Evolutionary conservation across 2,888 invertebrate species (phyloP).

Genomic region (Chymomyza fuscimana): DNA sequence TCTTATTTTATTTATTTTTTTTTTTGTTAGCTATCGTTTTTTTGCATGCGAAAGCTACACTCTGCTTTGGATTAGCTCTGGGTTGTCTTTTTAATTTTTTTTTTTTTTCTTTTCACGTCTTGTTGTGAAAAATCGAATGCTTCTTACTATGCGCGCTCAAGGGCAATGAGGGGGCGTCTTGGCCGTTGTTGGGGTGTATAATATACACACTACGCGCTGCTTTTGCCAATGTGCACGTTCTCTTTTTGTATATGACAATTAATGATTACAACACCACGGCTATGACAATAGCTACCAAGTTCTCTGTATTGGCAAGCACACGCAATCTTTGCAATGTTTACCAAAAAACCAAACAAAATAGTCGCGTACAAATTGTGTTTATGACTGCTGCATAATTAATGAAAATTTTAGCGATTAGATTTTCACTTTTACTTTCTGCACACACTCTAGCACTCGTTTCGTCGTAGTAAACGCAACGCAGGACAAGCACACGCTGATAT

Average conservation of each 20-base stretch:
- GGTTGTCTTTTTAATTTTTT: constrained; percentile 11
- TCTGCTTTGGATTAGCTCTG: not conserved
- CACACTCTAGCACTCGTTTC: constrained; percentile 6
- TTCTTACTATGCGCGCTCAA: constrained; percentile 57
- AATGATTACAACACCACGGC: constrained; percentile 61
- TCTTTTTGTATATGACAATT: constrained; percentile 49
- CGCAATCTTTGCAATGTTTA: constrained; percentile 15
- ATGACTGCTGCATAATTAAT: constrained; percentile 62
- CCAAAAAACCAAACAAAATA: constrained; percentile 36
- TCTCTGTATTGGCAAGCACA: not conserved
- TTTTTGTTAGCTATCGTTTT: constrained; percentile 20
- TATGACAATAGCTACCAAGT: constrained; percentile 4
- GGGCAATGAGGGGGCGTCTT: constrained; percentile 69
- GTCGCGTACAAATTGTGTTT: constrained; percentile 9
- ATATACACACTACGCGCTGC: constrained; percentile 25
- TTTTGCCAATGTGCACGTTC: constrained; percentile 33
- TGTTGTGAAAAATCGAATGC: constrained; percentile 72
- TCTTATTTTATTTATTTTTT: constrained; percentile 15
- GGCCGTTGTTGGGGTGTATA: constrained; percentile 44
- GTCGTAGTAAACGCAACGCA: constrained; percentile 40
- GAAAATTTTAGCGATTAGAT: constrained; percentile 64
- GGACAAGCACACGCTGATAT: constrained; percentile 39
- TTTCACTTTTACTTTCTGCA: constrained; percentile 68
- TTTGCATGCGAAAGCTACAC: not conserved
- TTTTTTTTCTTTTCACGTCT: constrained; percentile 50